A percentile compares a stretch with the other conserved stretches of the same genome.
Evolutionary conservation across 2,113 vertebrate genomes (phyloP).

Genomic region (Electrona antarctica): DNA sequence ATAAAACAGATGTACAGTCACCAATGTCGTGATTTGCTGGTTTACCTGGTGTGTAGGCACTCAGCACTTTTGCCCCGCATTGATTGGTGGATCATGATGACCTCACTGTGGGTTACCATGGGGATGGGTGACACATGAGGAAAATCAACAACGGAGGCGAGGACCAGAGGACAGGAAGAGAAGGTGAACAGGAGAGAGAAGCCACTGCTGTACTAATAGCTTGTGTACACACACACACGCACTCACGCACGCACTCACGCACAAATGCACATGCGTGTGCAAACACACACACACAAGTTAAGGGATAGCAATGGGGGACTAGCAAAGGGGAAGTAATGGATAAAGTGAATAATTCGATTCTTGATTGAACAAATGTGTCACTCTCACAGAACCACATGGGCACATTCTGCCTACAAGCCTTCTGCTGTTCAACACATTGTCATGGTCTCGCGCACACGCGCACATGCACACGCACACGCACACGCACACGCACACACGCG

Average conservation of each 20-base stretch:
- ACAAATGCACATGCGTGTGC: slow-evolving; percentile 6
- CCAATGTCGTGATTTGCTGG: slow-evolving; percentile 50
- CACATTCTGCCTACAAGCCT: no score
- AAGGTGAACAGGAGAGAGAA: slow-evolving; percentile 61
- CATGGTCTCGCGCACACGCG: no score
- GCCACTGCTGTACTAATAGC: not conserved
- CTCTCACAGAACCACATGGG: not conserved
- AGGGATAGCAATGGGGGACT: no score
- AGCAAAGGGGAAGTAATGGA: no score
- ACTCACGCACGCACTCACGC: not conserved
- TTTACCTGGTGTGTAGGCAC: slow-evolving; percentile 98
- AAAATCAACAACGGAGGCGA: slow-evolving; percentile 81
- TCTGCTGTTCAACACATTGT: not conserved
- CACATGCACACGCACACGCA: not conserved
- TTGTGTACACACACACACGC: not conserved
- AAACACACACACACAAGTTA: slow-evolving; percentile 14
- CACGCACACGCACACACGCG: slow-evolving; percentile 1
- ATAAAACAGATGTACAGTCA: slow-evolving; percentile 1
- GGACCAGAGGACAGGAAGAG: slow-evolving; percentile 66
- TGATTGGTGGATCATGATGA: slow-evolving; percentile 97
- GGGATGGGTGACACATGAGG: slow-evolving; percentile 88
- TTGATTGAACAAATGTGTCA: no score
- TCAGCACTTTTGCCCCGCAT: slow-evolving; percentile 97
- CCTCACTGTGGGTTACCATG: slow-evolving; percentile 96
- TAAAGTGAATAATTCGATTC: no score